phyloP scores from a whole-genome alignment of 2,113 vertebrate species.

The Epinephelus moara region DNA sequence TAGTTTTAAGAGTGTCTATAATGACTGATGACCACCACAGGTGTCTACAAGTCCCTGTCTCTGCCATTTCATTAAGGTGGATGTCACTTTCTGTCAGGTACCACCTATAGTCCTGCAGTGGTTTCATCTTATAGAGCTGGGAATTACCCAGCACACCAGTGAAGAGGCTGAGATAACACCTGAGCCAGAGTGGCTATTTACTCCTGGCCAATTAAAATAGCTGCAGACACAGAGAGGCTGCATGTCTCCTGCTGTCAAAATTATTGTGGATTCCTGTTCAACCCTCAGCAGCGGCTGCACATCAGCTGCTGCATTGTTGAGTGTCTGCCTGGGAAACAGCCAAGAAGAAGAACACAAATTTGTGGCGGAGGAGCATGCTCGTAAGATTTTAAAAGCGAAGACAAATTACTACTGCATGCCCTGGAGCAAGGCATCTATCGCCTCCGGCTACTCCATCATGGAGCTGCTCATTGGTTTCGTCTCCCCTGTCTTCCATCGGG shows the following conservation, averaged over 20 bases:
- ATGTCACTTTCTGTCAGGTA: slow-evolving; percentile 39
- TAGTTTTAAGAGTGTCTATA: not conserved
- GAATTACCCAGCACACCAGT: slow-evolving; percentile 35
- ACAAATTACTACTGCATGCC: not conserved
- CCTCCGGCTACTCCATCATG: not conserved
- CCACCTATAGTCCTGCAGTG: slow-evolving; percentile 20
- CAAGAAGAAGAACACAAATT: slow-evolving; percentile 1
- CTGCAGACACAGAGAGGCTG: slow-evolving; percentile 19
- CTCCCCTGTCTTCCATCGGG: slow-evolving; percentile 3
- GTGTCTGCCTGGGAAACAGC: slow-evolving; percentile 25
- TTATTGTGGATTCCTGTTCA: slow-evolving; percentile 34
- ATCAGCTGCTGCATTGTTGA: slow-evolving; percentile 2
- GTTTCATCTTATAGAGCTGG: slow-evolving; percentile 38
- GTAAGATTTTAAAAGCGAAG: not conserved
- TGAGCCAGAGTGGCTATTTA: slow-evolving; percentile 50
- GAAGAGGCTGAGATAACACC: slow-evolving; percentile 45
- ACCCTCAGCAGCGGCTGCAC: slow-evolving; percentile 12
- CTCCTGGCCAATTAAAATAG: slow-evolving; percentile 58
- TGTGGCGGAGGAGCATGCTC: slow-evolving; percentile 3
- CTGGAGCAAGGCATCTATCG: not conserved
- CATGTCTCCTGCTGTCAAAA: slow-evolving; percentile 25
- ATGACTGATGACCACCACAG: not conserved
- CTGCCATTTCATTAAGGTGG: slow-evolving; percentile 50
- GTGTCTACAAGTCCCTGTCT: not conserved
- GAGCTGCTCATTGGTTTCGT: not conserved